phyloP scores from a whole-genome alignment of 2,113 vertebrate species.

The Percina caprodes region DNA sequence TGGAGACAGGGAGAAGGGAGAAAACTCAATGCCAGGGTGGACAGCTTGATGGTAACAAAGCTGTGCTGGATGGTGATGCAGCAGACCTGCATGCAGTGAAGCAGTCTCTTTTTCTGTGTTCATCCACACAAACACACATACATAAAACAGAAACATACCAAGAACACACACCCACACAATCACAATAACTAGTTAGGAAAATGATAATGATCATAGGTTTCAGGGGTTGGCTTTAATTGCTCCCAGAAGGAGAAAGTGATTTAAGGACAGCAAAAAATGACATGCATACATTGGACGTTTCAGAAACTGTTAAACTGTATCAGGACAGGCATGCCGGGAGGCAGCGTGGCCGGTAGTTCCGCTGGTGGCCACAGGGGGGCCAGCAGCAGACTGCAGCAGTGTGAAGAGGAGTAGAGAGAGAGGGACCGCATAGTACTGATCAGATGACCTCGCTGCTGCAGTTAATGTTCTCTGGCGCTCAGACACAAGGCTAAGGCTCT shows the following conservation, averaged over 20 bases:
- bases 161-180: constrained; percentile 21
- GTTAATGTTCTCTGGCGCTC: constrained; percentile 81
- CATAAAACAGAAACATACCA: constrained; percentile 7
- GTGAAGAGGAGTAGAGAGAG: constrained; percentile 53
- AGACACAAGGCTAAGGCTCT: constrained; percentile 75
- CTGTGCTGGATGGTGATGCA: constrained; percentile 65
- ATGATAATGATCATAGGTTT: constrained; percentile 26
- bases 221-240: constrained; percentile 47
- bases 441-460: constrained; percentile 85
- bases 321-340: constrained; percentile 22
- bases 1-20: constrained; percentile 73
- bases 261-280: constrained; percentile 39
- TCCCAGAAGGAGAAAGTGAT: constrained; percentile 43
- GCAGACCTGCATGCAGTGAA: constrained; percentile 51
- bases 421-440: constrained; percentile 77
- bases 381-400: constrained; percentile 71
- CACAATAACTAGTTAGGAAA: constrained; percentile 44
- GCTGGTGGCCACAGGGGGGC: constrained; percentile 62
- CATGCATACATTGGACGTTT: neutral
- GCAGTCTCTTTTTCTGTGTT: constrained; percentile 24
- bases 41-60: constrained; percentile 79
- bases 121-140: constrained; percentile 14
- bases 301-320: constrained; percentile 25
- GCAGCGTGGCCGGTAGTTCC: constrained; percentile 54
- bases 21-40: constrained; percentile 74